These are phyloP conservation scores for Semotilus atromaculatus DNA, from an alignment of 2,797 vertebrate species.

Conservation along the genomic window DNA sequence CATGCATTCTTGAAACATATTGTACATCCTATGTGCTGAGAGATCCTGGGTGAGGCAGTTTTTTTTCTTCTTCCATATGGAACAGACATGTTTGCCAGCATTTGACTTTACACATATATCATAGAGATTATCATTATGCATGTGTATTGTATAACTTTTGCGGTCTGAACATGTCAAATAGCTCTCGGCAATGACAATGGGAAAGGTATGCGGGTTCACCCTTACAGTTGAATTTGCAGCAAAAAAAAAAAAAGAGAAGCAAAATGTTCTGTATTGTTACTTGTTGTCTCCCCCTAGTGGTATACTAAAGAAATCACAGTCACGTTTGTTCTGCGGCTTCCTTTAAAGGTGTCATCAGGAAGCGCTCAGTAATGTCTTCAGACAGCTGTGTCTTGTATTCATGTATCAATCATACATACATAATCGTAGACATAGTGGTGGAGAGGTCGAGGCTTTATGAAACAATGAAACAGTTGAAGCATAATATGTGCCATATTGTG, in stretches of 20 bases:
- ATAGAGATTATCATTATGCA: not conserved
- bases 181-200: not conserved
- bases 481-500: too few species aligned
- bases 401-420: too few species aligned
- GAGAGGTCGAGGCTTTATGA: too few species aligned
- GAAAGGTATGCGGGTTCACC: not conserved
- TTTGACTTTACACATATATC: not conserved
- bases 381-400: too few species aligned
- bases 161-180: not conserved
- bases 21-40: not conserved
- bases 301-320: too few species aligned
- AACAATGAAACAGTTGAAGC: too few species aligned
- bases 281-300: too few species aligned
- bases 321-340: too few species aligned
- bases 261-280: not conserved
- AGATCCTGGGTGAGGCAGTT: not conserved
- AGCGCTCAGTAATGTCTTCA: too few species aligned
- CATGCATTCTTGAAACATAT: not conserved
- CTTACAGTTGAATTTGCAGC: not conserved
- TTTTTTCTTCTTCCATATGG: not conserved
- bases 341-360: too few species aligned
- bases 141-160: not conserved
- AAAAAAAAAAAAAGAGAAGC: not conserved
- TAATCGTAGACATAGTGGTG: too few species aligned
- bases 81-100: too few species aligned